Evolutionary conservation across 1,140 invertebrate genomes (phyloP).

Genomic region (Papilio helenus): DNA sequence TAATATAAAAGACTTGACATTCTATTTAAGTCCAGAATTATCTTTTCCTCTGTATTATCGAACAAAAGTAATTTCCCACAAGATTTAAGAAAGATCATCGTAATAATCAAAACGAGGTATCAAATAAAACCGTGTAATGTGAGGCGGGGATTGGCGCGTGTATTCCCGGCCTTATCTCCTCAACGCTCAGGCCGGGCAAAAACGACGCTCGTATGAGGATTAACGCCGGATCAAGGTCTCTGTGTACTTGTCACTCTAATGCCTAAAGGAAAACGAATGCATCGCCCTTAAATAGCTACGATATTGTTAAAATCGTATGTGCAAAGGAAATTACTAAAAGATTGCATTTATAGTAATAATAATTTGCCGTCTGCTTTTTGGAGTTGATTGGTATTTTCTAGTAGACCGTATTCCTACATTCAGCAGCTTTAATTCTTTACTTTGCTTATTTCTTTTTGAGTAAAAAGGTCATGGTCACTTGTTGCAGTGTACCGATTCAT

Average conservation of each 20-base stretch:
- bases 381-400: too few species aligned
- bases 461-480: constrained; percentile 25
- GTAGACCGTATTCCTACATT: too few species aligned
- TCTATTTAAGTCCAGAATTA: background rate
- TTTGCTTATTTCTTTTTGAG: background rate
- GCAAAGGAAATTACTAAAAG: too few species aligned
- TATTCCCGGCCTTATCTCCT: constrained; percentile 49
- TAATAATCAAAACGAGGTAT: constrained; percentile 44
- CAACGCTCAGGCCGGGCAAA: constrained; percentile 43
- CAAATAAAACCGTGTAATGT: constrained; percentile 48
- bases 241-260: constrained; percentile 42
- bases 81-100: background rate
- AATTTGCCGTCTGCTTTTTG: too few species aligned
- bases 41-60: background rate
- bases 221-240: constrained; percentile 45
- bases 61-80: constrained; percentile 2
- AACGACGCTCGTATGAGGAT: constrained; percentile 42
- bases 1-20: background rate
- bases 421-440: background rate
- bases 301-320: constrained; percentile 43
- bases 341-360: too few species aligned
- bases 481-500: background rate
- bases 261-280: constrained; percentile 34
- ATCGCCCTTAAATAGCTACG: constrained; percentile 37
- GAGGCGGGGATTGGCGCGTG: constrained; percentile 44